Evolutionary conservation across 2,113 vertebrate species (phyloP), one percentile per base, ranked within the genome.

Genomic region (Polypterus bichir): DNA sequence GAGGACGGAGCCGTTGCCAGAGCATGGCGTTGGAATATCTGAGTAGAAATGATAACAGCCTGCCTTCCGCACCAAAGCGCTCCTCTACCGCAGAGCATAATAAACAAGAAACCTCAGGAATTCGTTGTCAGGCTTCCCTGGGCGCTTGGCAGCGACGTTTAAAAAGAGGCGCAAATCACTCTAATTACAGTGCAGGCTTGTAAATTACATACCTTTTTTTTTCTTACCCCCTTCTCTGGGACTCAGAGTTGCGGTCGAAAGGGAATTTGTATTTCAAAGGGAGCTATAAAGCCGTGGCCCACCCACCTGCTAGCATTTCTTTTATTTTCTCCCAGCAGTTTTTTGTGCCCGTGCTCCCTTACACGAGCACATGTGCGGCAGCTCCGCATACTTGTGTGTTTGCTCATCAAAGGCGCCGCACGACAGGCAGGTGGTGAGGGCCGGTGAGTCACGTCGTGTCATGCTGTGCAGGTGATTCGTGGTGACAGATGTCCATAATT

Each of bases 21-120:
- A 45, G n/a, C 4, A 9, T 49, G 9, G 44, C 59, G 10, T 60
- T 45, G 7, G 46, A 48, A 46, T 47, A 47, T 59, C 44, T 63
- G 10, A 49, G 49, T 58, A 49, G 9, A 64, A 51, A 64, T 58
- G 54, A 64, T 58, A 64, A 64, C 56, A 49, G 48, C 47, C 54
- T 46, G 45, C 6, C 9, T n/a, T 5, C 56, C 62, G 46, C 55
- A 64, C 3, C 57, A 44, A 64, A 52, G 46, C 11, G 51, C 47
- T 46, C 10, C n/a, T 52, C 62, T 58, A 47, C 56, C 56, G 46
- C 62, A 64, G 55, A 45, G 62, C 57, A 49, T 45, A 46, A 46
- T 11, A 55, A 49, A 62, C 53, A 58, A 58, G 57, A 63, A 59
- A n/a, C 48, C 48, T 59, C 47, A 49, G 53, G n/a, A 59, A 59